These are phyloP conservation scores for Fopius arisanus DNA, from an alignment of 1,140 invertebrate species.

Conservation along the genomic window DNA sequence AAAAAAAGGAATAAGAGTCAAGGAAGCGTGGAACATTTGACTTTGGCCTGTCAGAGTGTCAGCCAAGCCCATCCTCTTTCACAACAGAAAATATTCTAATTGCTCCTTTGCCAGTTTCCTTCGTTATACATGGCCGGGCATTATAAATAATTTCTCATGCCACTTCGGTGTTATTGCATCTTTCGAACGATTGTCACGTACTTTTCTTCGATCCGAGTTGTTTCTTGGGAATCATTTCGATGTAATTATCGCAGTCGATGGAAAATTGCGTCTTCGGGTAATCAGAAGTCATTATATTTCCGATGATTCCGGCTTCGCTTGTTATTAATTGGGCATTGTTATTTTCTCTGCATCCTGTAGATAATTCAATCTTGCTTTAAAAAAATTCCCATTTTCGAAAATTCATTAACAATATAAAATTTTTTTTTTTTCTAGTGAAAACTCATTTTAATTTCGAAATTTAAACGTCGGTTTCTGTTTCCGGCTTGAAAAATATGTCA, in stretches of 20 bases:
- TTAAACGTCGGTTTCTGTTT: no score
- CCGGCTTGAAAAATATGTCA: no score
- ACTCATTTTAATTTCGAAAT: no score
- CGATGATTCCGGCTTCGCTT: not conserved
- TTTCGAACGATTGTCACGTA: not conserved
- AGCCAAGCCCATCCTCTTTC: slow-evolving; percentile 62
- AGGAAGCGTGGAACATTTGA: slow-evolving; percentile 58
- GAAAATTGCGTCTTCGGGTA: not conserved
- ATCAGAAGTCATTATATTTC: not conserved
- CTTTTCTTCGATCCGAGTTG: not conserved
- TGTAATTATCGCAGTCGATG: not conserved
- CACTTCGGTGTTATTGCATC: not conserved
- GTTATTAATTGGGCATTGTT: no score
- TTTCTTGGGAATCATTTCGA: not conserved
- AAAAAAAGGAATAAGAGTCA: slow-evolving; percentile 34
- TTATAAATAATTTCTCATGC: slow-evolving; percentile 22
- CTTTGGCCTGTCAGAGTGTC: slow-evolving; percentile 56
- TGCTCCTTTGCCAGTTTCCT: slow-evolving; percentile 33
- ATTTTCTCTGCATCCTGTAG: no score
- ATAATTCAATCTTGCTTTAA: no score
- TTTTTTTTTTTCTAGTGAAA: no score
- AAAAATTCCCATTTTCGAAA: no score
- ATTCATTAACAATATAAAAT: no score
- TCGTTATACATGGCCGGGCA: slow-evolving; percentile 32
- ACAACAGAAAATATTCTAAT: slow-evolving; percentile 60